Evolutionary conservation across 2,113 vertebrate genomes (phyloP), one percentile per base, ranked within the genome.

Genomic region (Carassius gibelio): DNA sequence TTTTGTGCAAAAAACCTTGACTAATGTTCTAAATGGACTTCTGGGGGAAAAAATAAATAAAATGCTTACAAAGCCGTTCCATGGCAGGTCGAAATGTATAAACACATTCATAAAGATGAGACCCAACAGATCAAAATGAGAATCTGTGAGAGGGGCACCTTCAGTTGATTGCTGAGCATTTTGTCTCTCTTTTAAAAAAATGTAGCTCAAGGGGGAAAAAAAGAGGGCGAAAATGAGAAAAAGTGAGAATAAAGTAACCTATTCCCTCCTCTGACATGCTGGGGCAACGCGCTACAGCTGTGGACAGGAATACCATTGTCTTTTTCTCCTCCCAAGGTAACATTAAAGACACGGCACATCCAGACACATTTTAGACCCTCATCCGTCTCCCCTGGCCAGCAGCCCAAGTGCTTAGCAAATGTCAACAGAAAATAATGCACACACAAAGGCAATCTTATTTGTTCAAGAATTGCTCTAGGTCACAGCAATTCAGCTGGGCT

Each of bases 401-500:
- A 94, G 93, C 91, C 92, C 88, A 81, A 91, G 91, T 92, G 92
- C 94, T 94, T 94, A 93, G 93, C 93, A 94, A 95, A 95, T 95
- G 94, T 95, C 94, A 95, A 95, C 93, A 94, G 93, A 95, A 94
- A 94, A 94, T 94, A 93, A 95, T 93, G 92, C 92, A 89, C 92
- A 94, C 92, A 93, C 93, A 93, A 93, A 94, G 92, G 93, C 94
- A 94, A 95, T 93, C 93, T 95, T 94, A 94, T 95, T 95, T 94
- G 94, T 94, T 94, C 91, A 93, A 94, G 92, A 95, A 95, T 94
- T 90, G 94, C 94, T 94, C 91, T 89, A 94, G 94, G 94, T 95
- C 94, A 93, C 90, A 62, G 90, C 91, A 92, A 94, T 93, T 92
- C 91, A 94, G 89, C 87, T 89, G 82, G 92, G 88, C 89, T 81